Base-by-base conservation (phyloP, 2,888 invertebrate genomes). In the Apotomis betuletana region DNA sequence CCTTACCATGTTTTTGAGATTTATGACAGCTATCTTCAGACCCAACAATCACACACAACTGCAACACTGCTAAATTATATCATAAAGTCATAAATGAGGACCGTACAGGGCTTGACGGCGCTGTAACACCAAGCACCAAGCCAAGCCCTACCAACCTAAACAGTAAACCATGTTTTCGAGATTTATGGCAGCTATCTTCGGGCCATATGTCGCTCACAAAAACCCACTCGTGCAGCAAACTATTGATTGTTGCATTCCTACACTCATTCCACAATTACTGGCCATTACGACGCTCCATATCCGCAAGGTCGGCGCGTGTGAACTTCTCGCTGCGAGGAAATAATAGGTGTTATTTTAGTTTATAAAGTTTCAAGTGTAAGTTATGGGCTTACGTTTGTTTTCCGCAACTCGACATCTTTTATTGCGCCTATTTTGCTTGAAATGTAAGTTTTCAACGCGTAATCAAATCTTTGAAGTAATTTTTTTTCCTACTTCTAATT, bases 261-360 rank as follows among this genome's bases (percentile, higher is more conserved):
- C 83, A 81, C 81, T 85, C 87, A 87, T 88, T 86, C 85, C 83
- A 88, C 89, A 90, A 90, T 90, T 90, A 90, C 89, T 76, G 78
- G 74, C 83, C 84, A 90, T 90, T 90, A 90, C 87, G 85, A 81
- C 87, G 89, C 83, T 85, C 89, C 87, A 88, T 89, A 90, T 85
- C 81, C 77, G 80, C 91, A 90, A 91, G 91, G 91, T 81, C 90
- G 85, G 83, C 80, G 81, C 86, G 89, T 89, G 90, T 90, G 89
- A 87, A 89, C 65, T 60, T 5, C 64, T 64, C 15, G 41, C 44
- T 44, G 64, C 41, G 46, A 65, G 55, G 13, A 8, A 59, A 44
- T 59, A 57, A 64, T 64, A n/a, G 55, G n/a, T 46, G n/a, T 44
- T 58, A 58, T 38, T 44, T 44, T 65, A 27, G 46, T 65, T 27